Evolutionary conservation across 1,140 invertebrate genomes (phyloP).

Genomic region (Phthorimaea operculella): DNA sequence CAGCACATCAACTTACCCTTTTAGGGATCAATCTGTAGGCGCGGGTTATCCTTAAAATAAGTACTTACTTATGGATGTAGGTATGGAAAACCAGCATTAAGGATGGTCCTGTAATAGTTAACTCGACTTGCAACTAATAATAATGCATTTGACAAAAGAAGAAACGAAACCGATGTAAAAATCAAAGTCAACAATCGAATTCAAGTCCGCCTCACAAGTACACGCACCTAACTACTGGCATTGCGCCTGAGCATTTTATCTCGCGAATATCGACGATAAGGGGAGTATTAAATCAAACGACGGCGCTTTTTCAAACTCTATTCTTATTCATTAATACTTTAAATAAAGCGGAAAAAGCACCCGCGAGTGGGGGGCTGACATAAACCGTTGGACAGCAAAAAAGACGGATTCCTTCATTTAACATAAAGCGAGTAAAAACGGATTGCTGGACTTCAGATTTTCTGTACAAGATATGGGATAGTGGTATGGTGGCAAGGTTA

Average conservation of each 20-base stretch:
- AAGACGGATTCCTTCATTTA: constrained; percentile 35
- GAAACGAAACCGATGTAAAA: too few species aligned
- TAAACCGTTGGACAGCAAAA: constrained; percentile 43
- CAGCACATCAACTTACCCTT: not conserved
- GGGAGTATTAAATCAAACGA: constrained; percentile 35
- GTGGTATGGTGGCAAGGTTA: not conserved
- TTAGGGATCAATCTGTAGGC: not conserved
- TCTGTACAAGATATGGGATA: constrained; percentile 4
- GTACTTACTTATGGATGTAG: too few species aligned
- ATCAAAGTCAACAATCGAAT: constrained; percentile 15
- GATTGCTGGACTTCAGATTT: constrained; percentile 8
- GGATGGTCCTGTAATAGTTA: too few species aligned
- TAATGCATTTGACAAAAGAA: too few species aligned
- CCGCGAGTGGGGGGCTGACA: constrained; percentile 50
- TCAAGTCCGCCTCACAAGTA: constrained; percentile 3
- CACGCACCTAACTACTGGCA: not conserved
- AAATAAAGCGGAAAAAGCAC: constrained; percentile 52
- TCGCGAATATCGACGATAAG: constrained; percentile 20
- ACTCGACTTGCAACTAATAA: too few species aligned
- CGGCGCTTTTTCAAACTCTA: constrained; percentile 38
- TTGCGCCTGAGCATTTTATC: constrained; percentile 11
- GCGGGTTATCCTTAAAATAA: too few species aligned
- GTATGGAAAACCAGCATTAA: too few species aligned
- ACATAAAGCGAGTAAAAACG: constrained; percentile 30
- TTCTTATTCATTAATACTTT: constrained; percentile 59